Evolutionary conservation across 1,140 invertebrate species (phyloP).

Genomic region (Heliconius nattereri): DNA sequence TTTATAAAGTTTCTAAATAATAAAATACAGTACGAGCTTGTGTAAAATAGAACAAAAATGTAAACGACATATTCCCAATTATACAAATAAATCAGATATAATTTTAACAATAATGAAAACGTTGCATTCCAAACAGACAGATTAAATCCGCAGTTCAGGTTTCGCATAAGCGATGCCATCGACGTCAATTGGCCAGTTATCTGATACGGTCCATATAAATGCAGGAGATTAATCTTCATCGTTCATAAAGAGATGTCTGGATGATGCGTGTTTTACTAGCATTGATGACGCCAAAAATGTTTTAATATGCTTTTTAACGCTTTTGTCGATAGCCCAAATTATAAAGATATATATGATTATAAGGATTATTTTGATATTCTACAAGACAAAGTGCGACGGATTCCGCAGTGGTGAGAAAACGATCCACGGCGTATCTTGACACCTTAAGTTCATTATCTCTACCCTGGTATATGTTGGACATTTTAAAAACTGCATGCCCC

Average conservation of each 20-base stretch:
- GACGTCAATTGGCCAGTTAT: constrained; percentile 8
- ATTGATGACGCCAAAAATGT: neutral
- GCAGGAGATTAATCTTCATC: constrained; percentile 8
- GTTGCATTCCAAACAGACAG: neutral
- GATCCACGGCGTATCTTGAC: too few species aligned
- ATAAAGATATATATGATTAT: too few species aligned
- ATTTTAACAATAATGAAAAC: constrained; percentile 1
- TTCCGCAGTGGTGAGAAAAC: too few species aligned
- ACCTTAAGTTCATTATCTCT: too few species aligned
- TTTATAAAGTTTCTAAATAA: too few species aligned
- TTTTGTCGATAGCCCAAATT: too few species aligned
- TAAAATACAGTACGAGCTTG: neutral
- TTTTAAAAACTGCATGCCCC: too few species aligned
- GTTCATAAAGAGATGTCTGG: constrained; percentile 2
- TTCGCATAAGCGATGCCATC: constrained; percentile 6
- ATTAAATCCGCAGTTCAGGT: neutral
- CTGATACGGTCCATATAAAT: neutral
- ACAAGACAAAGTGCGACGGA: too few species aligned
- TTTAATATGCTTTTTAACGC: neutral
- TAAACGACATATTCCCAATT: neutral
- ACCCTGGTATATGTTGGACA: too few species aligned
- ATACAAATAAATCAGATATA: neutral
- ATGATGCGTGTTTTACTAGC: neutral
- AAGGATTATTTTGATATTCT: too few species aligned
- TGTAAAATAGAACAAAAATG: neutral